Base-by-base conservation (phyloP, 2,888 invertebrate species). In the Andricus quercusramuli region DNA sequence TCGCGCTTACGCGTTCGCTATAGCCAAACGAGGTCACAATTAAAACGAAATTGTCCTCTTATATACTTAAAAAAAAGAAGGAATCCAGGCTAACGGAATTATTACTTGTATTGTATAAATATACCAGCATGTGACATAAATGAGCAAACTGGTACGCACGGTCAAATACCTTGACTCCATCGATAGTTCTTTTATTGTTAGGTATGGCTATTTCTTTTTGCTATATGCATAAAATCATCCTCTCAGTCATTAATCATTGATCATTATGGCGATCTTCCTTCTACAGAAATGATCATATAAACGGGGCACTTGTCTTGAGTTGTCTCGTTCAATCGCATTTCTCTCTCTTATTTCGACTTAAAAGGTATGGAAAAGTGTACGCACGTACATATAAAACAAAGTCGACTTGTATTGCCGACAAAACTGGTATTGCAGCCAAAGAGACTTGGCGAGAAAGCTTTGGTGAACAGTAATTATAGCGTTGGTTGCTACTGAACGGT, bases 401-500 rank as follows among this genome's bases (percentile, higher is more conserved):
- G 22, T 44, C 5, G 13, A 44, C 41, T 47, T 44, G 17, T 32
- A 70, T 44, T 68, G 20, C 41, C 41, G 6, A 56, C 1, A n/a
- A 32, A 74, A 74, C 20, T 37, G n/a, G 32, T 74, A 56, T 74
- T 74, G 11, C 74, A 74, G n/a, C 20, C 4, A 51, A 41, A 59
- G 78, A 83, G 77, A 85, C 82, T 82, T 76, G 70, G 70, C 62
- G 79, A 81, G 79, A 84, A 79, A 85, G 84, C 82, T 65, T 77
- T 78, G 67, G n/a, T n/a, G 8, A 74, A 51, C 20, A 80, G 83
- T 86, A 87, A 87, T 87, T 86, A 87, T 80, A 84, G 78, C 85
- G 83, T 86, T 86, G 78, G 80, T 83, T 82, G 85, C 86, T 86
- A 86, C 86, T 84, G 87, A 86, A 85, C 85, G 85, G 82, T 82